phyloP scores from a whole-genome alignment of 2,888 invertebrate species.

The Morpho helenor region DNA sequence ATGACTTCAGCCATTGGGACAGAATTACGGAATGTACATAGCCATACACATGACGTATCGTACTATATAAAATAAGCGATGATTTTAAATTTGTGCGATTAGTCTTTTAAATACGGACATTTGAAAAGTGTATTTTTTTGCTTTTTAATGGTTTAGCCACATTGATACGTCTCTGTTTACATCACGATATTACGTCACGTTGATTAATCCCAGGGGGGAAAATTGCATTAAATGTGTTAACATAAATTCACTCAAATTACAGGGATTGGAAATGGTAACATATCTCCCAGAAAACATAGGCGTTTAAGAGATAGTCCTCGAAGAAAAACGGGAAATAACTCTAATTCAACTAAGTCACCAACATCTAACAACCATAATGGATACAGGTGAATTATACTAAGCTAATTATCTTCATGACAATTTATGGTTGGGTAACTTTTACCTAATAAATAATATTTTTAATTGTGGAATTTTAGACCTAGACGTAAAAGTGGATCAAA shows the following conservation, averaged over 20 bases:
- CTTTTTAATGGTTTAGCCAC: too few relatives aligned
- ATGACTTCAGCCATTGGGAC: too few relatives aligned
- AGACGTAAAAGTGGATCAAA: conserved; percentile 75
- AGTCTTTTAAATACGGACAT: too few relatives aligned
- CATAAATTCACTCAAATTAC: conserved; percentile 6
- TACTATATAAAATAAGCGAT: too few relatives aligned
- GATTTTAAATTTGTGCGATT: background rate
- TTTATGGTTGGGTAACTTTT: background rate
- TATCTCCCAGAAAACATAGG: conserved; percentile 80
- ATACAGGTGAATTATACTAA: conserved; percentile 52
- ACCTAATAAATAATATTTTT: background rate
- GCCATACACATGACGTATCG: too few relatives aligned
- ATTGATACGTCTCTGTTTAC: too few relatives aligned
- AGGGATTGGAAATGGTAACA: conserved; percentile 67
- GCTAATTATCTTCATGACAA: background rate
- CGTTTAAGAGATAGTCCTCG: conserved; percentile 82
- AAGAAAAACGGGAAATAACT: conserved; percentile 80
- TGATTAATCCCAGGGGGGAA: too few relatives aligned
- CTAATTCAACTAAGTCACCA: conserved; percentile 77
- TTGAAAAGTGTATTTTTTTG: too few relatives aligned
- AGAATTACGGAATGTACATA: too few relatives aligned
- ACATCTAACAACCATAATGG: conserved; percentile 61
- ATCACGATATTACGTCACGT: too few relatives aligned
- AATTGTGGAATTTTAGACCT: conserved; percentile 42
- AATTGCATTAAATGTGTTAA: background rate